Base-by-base conservation (phyloP, 1,140 invertebrate species). In the Rhopalosiphum maidis region DNA sequence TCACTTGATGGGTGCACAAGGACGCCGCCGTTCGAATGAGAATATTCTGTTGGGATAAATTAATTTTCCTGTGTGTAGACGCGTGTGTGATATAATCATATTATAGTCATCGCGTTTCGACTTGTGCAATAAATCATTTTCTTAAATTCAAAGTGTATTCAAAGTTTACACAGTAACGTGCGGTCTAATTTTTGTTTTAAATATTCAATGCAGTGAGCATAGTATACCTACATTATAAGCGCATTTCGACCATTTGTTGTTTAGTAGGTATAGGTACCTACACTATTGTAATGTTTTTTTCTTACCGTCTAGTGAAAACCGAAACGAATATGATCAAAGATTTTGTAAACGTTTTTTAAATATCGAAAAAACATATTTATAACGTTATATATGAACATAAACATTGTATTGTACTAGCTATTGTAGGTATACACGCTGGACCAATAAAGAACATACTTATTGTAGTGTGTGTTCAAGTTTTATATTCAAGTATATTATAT, bases 221-320 rank as follows among this genome's bases (percentile, higher is more conserved):
- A 15, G n/a, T 55, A 55, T 55, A 60, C 25, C 25, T 9, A 60
- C 25, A 25, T 60, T 11, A 23, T 41, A 25, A 25, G 8, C 7
- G 18, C 21, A 85, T 85, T 85, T 85, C 8, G 82, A 85, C 82
- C 23, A 43, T 85, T 41, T 11, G 2, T 85, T 85, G 37, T 85
- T 85, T 43, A 9, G 23, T 85, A n/a, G 15, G 25, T n/a, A 68
- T 68, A 68, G 60, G 30, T 77, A 77, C 9, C 11, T n/a, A 35
- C n/a, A 18, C 15, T 77, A 77, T 77, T 77, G 60, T 77, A 35
- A n/a, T 85, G 25, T 41, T 37, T 90, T 90, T 90, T 41, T n/a
- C n/a, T n/a, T 37, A 18, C 25, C 21, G 2, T 90, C 88, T 55
- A 55, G 88, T 90, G 88, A 90, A 77, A 90, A 90, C 88, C 88